Conservation (phyloP, 2,113 vertebrate genomes). For the Anas platyrhynchos region DNA sequence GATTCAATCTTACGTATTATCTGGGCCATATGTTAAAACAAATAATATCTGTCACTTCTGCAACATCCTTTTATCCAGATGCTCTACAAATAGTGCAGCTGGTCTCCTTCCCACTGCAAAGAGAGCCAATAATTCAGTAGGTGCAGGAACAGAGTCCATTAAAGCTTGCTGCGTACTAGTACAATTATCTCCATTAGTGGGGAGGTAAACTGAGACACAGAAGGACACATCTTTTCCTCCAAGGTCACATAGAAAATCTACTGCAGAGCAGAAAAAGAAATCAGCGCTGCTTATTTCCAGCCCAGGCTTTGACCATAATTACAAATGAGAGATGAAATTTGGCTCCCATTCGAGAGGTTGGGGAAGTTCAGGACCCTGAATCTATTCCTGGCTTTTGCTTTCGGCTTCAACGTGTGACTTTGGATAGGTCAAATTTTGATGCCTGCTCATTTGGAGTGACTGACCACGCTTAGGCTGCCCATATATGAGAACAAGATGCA, state of each 20-base stretch:
- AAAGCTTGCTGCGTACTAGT: neutral
- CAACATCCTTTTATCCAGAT: neutral
- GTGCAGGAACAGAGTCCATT: neutral
- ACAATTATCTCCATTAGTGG: neutral
- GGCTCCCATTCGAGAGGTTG: conserved; percentile 32
- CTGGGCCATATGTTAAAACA: neutral
- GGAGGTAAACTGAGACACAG: conserved; percentile 26
- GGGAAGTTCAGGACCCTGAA: conserved; percentile 51
- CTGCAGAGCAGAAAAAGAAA: conserved; percentile 29
- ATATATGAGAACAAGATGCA: neutral
- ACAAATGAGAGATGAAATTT: conserved; percentile 57
- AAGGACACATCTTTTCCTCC: neutral
- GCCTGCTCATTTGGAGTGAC: neutral
- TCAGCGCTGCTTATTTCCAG: conserved; percentile 51
- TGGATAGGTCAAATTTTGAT: conserved; percentile 48
- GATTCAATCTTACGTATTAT: neutral
- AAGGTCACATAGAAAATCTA: conserved; percentile 31
- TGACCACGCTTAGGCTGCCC: neutral
- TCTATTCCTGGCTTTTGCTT: conserved; percentile 64
- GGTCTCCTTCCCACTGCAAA: neutral
- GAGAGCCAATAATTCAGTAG: neutral
- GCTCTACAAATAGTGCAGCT: neutral
- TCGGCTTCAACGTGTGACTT: conserved; percentile 11
- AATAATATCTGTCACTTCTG: neutral
- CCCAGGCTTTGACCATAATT: conserved; percentile 59